Evolutionary conservation across 2,888 invertebrate genomes (phyloP), one percentile per base, ranked within the genome.

Genomic region (Mayetiola destructor): DNA sequence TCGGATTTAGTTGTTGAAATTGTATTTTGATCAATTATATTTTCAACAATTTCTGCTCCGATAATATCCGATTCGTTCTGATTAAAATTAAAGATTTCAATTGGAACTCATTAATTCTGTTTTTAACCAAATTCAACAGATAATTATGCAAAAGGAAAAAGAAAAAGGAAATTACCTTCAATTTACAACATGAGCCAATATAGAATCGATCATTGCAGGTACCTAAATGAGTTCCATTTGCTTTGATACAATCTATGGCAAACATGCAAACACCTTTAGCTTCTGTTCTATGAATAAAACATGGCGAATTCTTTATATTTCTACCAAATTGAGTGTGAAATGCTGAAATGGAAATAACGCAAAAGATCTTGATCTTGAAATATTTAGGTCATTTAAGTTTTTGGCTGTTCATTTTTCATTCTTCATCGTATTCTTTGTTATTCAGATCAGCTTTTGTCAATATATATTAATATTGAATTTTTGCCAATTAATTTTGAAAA

Each of bases 131-230:
- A 14, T n/a, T 56, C 12, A 18, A 35, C 40, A 40, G 12, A 20
- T 18, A 36, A 16, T 18, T 16, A 39, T 16, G 20, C n/a, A 16
- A 18, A 39, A 5, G 20, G 20, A 39, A 18, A 20, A 39, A 18
- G 18, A 39, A 20, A 39, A 4, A 39, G 3, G 12, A 16, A 39
- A 16, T 64, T 61, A 71, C 73, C 62, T 81, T 81, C 58, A 91
- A 76, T 65, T 85, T 86, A 68, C 93, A 93, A 68, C 93, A 93
- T 32, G 91, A 91, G 57, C 92, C 92, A 68, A 92, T 92, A 74
- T 91, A 92, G 71, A 92, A 92, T 61, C 90, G 81, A 72, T 93
- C 92, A 66, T 92, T 89, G 70, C 93, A 93, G 1, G 91, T 91
- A 30, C 91, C 92, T 62, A 93, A 74, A 66, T 93, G 92, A 0